phyloP scores from a whole-genome alignment of 2,888 invertebrate species.

The Hecatera dysodea region DNA sequence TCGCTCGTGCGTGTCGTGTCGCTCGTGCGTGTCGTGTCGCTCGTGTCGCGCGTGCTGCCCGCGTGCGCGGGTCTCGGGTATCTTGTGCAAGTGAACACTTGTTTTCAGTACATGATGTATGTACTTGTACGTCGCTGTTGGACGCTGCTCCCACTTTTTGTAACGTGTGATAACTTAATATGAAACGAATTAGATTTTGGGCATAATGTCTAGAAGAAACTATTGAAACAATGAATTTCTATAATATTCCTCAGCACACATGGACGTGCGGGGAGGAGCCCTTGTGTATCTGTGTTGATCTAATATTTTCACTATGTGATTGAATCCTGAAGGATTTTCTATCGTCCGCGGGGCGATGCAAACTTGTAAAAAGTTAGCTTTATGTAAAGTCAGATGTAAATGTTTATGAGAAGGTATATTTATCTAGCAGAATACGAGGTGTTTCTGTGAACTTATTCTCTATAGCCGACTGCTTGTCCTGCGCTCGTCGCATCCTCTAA shows the following conservation, averaged over 20 bases:
- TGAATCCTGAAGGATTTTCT: constrained; percentile 44
- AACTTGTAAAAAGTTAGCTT: constrained; percentile 51
- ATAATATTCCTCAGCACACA: constrained; percentile 48
- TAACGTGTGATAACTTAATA: constrained; percentile 67
- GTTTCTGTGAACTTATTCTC: constrained; percentile 54
- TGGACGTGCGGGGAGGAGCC: constrained; percentile 47
- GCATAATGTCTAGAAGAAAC: constrained; percentile 43
- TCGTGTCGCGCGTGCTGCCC: constrained; percentile 36
- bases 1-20: background rate
- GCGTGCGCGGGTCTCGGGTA: constrained; percentile 5
- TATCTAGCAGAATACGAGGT: constrained; percentile 60
- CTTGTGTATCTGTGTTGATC: constrained; percentile 61
- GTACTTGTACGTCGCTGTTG: constrained; percentile 49
- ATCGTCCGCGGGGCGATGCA: constrained; percentile 49
- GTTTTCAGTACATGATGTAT: constrained; percentile 38
- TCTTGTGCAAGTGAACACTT: constrained; percentile 39
- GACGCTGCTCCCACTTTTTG: constrained; percentile 60
- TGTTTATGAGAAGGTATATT: constrained; percentile 65
- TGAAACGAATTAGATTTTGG: constrained; percentile 68
- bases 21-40: constrained; percentile 11
- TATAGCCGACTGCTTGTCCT: constrained; percentile 65
- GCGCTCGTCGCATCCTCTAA: constrained; percentile 58
- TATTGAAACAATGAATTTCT: constrained; percentile 64
- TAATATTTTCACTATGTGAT: constrained; percentile 61
- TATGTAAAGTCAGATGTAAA: constrained; percentile 60